A percentile compares a stretch with the other conserved stretches of the same genome.
Conservation (phyloP, 2,797 vertebrate species). For the Carcharodon carcharias region DNA sequence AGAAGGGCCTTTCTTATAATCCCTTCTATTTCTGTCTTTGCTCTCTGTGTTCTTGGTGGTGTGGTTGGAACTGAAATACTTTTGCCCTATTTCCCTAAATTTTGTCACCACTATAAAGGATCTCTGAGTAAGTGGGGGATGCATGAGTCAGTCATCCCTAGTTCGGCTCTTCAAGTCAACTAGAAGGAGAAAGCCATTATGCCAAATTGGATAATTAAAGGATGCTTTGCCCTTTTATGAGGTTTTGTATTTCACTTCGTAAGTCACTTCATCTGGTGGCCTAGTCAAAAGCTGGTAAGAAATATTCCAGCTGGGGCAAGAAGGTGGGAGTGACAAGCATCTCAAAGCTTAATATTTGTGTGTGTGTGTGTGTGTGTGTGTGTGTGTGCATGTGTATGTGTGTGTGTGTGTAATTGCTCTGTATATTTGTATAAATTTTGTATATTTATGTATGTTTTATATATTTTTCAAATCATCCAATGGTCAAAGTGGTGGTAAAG, state of each 20-base stretch:
- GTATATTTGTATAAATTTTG: background rate
- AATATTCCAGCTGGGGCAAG: background rate
- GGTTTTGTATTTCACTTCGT: background rate
- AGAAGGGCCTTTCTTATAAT: background rate
- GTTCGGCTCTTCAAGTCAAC: background rate
- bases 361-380: background rate
- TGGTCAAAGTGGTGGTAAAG: background rate
- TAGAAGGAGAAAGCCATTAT: background rate
- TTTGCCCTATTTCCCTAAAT: background rate
- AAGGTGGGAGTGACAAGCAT: background rate
- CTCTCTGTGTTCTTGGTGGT: background rate
- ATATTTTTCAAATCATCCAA: background rate
- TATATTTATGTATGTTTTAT: background rate
- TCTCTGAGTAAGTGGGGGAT: background rate
- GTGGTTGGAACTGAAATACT: background rate
- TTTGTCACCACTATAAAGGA: background rate
- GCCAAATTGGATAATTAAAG: background rate
- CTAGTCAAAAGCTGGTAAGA: background rate
- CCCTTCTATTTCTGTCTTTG: background rate
- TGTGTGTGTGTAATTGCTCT: background rate
- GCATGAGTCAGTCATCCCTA: background rate
- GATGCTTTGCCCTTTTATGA: background rate
- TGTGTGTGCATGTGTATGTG: background rate
- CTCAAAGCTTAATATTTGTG: background rate
- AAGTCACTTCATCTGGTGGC: background rate